Conservation (phyloP, 2,888 invertebrate species). For the Tubulanus polymorphus region DNA sequence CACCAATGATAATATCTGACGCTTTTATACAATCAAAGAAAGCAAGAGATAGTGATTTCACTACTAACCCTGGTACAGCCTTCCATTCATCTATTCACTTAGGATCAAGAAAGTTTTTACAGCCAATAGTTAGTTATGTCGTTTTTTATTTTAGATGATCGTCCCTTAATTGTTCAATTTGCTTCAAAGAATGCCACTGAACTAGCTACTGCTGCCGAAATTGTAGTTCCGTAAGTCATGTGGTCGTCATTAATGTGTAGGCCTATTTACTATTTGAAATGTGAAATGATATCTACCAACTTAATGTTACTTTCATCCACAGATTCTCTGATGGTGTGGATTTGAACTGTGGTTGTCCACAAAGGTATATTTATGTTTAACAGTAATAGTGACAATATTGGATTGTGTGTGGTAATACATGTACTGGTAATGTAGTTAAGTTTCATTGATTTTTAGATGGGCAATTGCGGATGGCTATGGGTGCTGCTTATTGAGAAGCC, state of each 20-base stretch:
- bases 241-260: neutral
- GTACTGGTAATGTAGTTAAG: too few relatives aligned
- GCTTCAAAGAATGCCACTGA: conserved; percentile 81
- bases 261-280: neutral
- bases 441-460: conserved; percentile 60
- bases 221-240: conserved; percentile 68
- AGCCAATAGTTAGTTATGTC: conserved; percentile 8
- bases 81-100: neutral
- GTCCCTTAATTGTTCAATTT: conserved; percentile 89
- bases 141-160: conserved; percentile 60
- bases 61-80: conserved; percentile 48
- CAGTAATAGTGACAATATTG: too few relatives aligned
- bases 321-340: conserved; percentile 88
- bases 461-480: conserved; percentile 88
- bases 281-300: neutral
- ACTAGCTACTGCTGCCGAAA: conserved; percentile 78
- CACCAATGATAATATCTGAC: conserved; percentile 95
- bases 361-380: too few relatives aligned
- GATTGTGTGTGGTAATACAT: too few relatives aligned
- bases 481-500: conserved; percentile 74
- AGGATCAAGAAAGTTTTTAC: neutral
- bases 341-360: conserved; percentile 96
- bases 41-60: conserved; percentile 64
- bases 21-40: conserved; percentile 85
- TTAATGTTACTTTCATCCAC: conserved; percentile 10